Percentiles rank a stretch among this genome's conserved stretches.
These are phyloP conservation scores for Rostratula benghalensis DNA, from an alignment of 2,113 vertebrate species.

Conservation along the genomic window DNA sequence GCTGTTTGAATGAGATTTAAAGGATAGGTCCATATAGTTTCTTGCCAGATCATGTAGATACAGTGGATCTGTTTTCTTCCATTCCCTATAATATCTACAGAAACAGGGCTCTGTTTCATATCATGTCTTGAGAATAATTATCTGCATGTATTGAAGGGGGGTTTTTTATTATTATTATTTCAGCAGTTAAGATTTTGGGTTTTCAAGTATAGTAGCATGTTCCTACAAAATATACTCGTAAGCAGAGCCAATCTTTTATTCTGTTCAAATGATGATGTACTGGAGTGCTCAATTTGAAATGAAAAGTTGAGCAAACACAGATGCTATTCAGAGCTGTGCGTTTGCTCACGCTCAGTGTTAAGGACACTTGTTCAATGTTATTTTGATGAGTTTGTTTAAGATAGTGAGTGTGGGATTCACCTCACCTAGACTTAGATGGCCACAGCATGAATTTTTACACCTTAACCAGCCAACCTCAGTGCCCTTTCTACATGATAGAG, in stretches of 20 bases:
- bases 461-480: background rate
- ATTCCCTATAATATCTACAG: background rate
- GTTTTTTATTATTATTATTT: background rate
- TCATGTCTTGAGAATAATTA: background rate
- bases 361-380: background rate
- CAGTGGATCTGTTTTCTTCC: background rate
- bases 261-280: background rate
- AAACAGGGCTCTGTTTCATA: background rate
- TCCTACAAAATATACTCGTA: background rate
- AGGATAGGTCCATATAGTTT: background rate
- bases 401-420: background rate
- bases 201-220: background rate
- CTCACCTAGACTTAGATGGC: background rate
- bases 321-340: background rate
- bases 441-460: background rate
- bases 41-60: background rate
- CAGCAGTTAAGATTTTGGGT: background rate
- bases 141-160: background rate
- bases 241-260: background rate
- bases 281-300: constrained; percentile 17
- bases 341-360: background rate
- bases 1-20: background rate
- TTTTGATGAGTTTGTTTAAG: constrained; percentile 32
- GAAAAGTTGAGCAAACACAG: constrained; percentile 47
- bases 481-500: background rate